Evolutionary conservation across 2,888 invertebrate species (phyloP).

Genomic region (Drosophila colorata): DNA sequence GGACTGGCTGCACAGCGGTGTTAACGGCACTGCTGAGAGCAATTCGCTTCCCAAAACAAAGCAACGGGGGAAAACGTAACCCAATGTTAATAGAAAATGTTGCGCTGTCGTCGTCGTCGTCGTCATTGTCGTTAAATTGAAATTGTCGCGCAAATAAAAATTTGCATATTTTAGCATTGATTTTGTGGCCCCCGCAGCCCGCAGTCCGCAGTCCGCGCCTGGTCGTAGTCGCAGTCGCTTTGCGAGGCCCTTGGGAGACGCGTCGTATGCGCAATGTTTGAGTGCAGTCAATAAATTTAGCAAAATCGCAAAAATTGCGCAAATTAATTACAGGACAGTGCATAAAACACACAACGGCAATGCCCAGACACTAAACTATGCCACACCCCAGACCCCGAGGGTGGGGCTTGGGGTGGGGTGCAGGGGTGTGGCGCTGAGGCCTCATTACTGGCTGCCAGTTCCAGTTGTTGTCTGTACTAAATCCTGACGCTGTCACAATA

Average conservation of each 20-base stretch:
- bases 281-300: constrained; percentile 69
- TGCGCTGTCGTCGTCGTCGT: constrained; percentile 49
- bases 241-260: constrained; percentile 47
- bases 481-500: constrained; percentile 80
- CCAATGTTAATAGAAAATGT: constrained; percentile 75
- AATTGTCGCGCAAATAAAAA: constrained; percentile 83
- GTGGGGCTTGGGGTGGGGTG: no score
- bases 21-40: constrained; percentile 82
- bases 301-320: constrained; percentile 51
- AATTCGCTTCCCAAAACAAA: constrained; percentile 67
- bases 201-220: not conserved
- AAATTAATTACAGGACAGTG: constrained; percentile 66
- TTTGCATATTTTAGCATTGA: constrained; percentile 84
- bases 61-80: constrained; percentile 38
- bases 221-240: constrained; percentile 9
- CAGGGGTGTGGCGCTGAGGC: constrained; percentile 18
- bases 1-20: constrained; percentile 54
- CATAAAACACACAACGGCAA: constrained; percentile 54
- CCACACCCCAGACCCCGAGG: not conserved
- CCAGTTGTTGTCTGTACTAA: constrained; percentile 71
- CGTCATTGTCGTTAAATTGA: constrained; percentile 78
- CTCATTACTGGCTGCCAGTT: constrained; percentile 76
- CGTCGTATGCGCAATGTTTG: constrained; percentile 70
- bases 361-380: constrained; percentile 46
- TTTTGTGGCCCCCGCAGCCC: constrained; percentile 38